These are phyloP conservation scores for Macropus fuliginosus DNA, from an alignment of 2,797 vertebrate genomes.

Conservation along the genomic window DNA sequence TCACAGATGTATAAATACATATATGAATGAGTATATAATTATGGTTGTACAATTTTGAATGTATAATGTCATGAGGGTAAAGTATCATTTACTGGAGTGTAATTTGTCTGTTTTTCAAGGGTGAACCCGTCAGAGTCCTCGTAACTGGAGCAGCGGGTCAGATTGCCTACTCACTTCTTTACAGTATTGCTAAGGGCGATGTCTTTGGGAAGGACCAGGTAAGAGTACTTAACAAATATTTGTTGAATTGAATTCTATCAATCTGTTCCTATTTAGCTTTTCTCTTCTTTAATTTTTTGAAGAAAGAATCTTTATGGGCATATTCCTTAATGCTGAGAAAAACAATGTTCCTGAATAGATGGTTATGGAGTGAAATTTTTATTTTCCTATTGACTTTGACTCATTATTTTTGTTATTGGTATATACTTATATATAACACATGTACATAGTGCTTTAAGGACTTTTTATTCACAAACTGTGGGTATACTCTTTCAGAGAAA, in stretches of 20 bases:
- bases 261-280: not conserved
- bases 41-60: not conserved
- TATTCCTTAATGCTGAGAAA: not conserved
- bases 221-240: conserved; percentile 61
- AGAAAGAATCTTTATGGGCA: not conserved
- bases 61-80: conserved; percentile 2
- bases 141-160: conserved; percentile 98
- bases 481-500: not conserved
- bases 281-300: not conserved
- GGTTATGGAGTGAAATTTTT: not conserved
- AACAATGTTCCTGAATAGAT: not conserved
- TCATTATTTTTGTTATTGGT: not conserved
- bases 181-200: conserved; percentile 96
- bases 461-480: not conserved
- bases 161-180: conserved; percentile 96
- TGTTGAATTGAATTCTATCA: not conserved
- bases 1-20: not conserved
- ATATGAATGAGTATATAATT: not conserved
- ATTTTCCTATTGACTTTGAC: not conserved
- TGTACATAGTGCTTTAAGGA: not conserved
- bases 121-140: conserved; percentile 92
- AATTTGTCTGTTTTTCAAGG: conserved; percentile 82
- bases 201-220: conserved; percentile 99
- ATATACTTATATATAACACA: not conserved
- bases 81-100: not conserved